Evolutionary conservation across 2,113 vertebrate genomes (phyloP), one percentile per base, ranked within the genome.

Genomic region (Hystrix cristata): DNA sequence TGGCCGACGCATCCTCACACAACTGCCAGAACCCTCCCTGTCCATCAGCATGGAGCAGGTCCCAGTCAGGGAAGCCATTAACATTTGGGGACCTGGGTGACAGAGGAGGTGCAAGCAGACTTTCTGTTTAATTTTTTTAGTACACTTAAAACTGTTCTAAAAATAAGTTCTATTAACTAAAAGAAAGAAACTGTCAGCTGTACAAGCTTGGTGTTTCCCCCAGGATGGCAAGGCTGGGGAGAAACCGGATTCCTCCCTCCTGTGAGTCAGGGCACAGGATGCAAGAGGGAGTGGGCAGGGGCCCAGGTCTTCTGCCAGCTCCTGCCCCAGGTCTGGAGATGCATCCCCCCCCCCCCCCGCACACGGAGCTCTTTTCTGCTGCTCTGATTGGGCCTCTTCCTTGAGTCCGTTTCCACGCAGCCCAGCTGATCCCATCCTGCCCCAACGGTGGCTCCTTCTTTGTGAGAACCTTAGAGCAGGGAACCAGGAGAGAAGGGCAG

Each of bases 1-100:
- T 7, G 69, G 29, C 9, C 13, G 69, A 21, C 3, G n/a, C 1
- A 3, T 67, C 3, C 0, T 6, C 10, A 18, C 0, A 14, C 6
- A 1, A 1, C 4, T 16, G 59, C 46, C 31, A 12, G n/a, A 19
- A 51, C 13, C 18, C 31, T 1, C 2, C 1, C 38, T 4, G 13
- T 3, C 9, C 18, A 9, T 19, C 55, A 38, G 15, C n/a, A 23
- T 9, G 21, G 64, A 12, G 5, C 21, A 64, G 48, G 2, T 1
- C 46, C 31, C 53, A 0, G 4, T 38, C 62, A 53, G 46, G 43
- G 4, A 2, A 14, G 34, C 9, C 19, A 55, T 46, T 23, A 14
- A 18, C 10, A 8, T n/a, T 1, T 2, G 29, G 25, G 62, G 12
- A 65, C 7, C 1, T 13, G 0, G 29, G 55, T 3, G 57, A 1